Evolutionary conservation across 1,140 invertebrate genomes (phyloP).

Genomic region (Nilaparvata lugens): DNA sequence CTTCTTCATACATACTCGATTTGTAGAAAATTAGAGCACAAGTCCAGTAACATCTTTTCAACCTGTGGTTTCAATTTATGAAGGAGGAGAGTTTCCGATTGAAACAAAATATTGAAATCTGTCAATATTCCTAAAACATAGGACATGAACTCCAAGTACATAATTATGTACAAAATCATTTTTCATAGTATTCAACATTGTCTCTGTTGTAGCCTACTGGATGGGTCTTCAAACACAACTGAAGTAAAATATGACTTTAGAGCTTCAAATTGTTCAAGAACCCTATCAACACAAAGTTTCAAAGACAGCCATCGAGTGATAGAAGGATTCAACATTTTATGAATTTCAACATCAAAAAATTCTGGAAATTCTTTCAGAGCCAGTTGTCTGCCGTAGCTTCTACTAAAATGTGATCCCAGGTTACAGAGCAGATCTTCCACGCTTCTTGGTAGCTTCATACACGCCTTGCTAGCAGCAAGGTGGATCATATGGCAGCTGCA

Average conservation of each 20-base stretch:
- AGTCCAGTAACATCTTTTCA: conserved; percentile 16
- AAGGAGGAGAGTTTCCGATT: conserved; percentile 28
- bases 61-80: conserved; percentile 26
- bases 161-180: conserved; percentile 28
- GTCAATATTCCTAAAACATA: conserved; percentile 26
- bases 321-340: conserved; percentile 31
- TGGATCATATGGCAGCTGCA: conserved; percentile 33
- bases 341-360: conserved; percentile 29
- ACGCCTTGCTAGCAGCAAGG: conserved; percentile 28
- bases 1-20: conserved; percentile 17
- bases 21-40: conserved; percentile 20
- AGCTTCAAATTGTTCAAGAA: conserved; percentile 30
- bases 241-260: conserved; percentile 30
- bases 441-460: conserved; percentile 26
- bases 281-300: conserved; percentile 30
- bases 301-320: conserved; percentile 34
- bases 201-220: conserved; percentile 28
- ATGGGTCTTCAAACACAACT: conserved; percentile 30
- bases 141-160: conserved; percentile 32
- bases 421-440: conserved; percentile 28
- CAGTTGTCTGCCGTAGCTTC: conserved; percentile 26
- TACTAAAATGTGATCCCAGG: conserved; percentile 31
- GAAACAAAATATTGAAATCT: conserved; percentile 33
- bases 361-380: conserved; percentile 32
- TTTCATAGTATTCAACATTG: conserved; percentile 28